A percentile compares a stretch with the other conserved stretches of the same genome.
Conservation (phyloP, 1,140 invertebrate genomes). For the Oncopodura yosiiana region DNA sequence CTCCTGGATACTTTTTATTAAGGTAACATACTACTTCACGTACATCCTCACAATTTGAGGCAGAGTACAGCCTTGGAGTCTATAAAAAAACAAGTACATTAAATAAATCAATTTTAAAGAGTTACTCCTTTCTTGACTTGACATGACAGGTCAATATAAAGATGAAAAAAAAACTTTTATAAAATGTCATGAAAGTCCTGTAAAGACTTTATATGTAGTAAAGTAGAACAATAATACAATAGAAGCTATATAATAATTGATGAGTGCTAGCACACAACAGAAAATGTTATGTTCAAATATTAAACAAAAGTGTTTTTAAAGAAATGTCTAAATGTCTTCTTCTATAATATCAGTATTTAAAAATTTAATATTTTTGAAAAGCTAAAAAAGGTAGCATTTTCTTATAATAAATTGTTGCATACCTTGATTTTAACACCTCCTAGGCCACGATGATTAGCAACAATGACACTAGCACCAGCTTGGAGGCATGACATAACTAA, state of each 20-base stretch:
- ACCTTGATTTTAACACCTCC: constrained; percentile 45
- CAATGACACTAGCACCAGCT: constrained; percentile 58
- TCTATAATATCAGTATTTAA: too few species aligned
- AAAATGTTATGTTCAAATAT: neutral
- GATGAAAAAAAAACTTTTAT: neutral
- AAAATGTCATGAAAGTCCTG: too few species aligned
- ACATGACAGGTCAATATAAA: neutral
- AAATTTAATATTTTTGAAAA: too few species aligned
- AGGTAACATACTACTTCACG: constrained; percentile 16
- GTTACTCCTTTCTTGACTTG: neutral
- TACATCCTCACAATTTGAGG: constrained; percentile 20
- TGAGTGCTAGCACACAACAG: too few species aligned
- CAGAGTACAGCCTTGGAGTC: constrained; percentile 21
- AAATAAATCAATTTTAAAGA: neutral
- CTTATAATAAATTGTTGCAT: neutral
- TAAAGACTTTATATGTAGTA: too few species aligned
- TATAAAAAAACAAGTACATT: neutral
- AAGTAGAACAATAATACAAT: too few species aligned
- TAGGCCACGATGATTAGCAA: constrained; percentile 70
- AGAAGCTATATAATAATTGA: too few species aligned
- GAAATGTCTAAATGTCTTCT: too few species aligned
- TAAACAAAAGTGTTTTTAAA: neutral
- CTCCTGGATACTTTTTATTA: constrained; percentile 15
- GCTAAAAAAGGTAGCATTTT: too few species aligned
- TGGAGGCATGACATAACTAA: constrained; percentile 56